Evolutionary conservation across 1,140 invertebrate species (phyloP).

Genomic region (Antheraea pernyi): DNA sequence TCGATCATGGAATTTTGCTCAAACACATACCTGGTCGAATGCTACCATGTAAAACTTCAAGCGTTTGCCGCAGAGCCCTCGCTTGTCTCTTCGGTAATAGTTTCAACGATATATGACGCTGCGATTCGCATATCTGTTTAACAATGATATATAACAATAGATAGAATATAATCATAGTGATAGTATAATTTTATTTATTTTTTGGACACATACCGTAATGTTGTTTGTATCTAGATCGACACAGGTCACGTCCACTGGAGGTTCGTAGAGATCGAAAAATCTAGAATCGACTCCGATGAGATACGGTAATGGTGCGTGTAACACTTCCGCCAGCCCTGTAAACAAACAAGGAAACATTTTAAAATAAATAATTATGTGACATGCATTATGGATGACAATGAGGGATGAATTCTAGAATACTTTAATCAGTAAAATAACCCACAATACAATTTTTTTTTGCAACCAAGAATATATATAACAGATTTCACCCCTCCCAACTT

Average conservation of each 20-base stretch:
- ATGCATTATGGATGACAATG: too few species aligned
- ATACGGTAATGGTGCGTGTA: conserved; percentile 86
- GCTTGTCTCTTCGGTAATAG: conserved; percentile 94
- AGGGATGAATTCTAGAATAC: too few species aligned
- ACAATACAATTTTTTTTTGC: too few species aligned
- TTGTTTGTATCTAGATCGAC: conserved; percentile 99
- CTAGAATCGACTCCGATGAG: conserved; percentile 97
- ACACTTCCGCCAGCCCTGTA: conserved; percentile 94
- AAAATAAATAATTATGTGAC: too few species aligned
- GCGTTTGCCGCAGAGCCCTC: conserved; percentile 84
- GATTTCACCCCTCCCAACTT: too few species aligned
- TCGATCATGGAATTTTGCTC: too few species aligned
- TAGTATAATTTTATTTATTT: not conserved
- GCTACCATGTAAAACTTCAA: conserved; percentile 64
- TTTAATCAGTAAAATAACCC: too few species aligned
- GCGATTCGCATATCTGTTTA: conserved; percentile 90
- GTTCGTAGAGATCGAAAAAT: conserved; percentile 99
- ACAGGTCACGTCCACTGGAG: conserved; percentile 97
- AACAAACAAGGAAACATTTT: conserved; percentile 7
- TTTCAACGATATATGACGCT: conserved; percentile 90
- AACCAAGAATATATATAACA: too few species aligned
- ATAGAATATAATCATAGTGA: not conserved
- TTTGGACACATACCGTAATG: conserved; percentile 83
- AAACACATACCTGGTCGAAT: conserved; percentile 56
- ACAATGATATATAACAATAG: not conserved